Base-by-base conservation (phyloP, 2,797 vertebrate genomes). In the Sebastes ruberrimus region DNA sequence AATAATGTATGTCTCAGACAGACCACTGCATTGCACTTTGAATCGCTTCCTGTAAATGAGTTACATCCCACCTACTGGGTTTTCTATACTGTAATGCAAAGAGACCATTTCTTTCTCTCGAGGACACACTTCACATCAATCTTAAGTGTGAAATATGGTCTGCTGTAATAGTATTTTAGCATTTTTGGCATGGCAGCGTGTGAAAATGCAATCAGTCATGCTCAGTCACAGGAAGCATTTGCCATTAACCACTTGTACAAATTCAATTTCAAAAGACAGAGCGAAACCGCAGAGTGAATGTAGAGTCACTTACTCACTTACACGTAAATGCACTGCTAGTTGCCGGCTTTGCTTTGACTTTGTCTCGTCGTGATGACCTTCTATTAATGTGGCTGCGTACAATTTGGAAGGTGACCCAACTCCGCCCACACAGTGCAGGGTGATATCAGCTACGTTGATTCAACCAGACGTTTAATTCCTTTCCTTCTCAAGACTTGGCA, bases 201-300 rank as follows among this genome's bases (percentile, higher is more conserved):
- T 70, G n/a, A 73, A 84, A 74, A 69, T 33, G 20, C 32, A 30
- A 76, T 90, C 76, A 30, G 70, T 90, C 87, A 78, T 75, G 60
- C 75, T 85, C 56, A 38, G 81, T 86, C 77, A 84, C 79, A 69
- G 74, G 65, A 86, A 86, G 20, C 10, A 32, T 83, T 83, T 86
- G 70, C 87, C 75, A 81, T 82, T 73, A 81, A 62, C 14, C 49
- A 46, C 71, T 65, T 73, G 69, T 67, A 27, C 68, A 74, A 67
- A 65, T 84, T 89, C 52, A 71, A 74, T 89, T 88, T 68, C 57
- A 76, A 52, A 10, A 18, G 59, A 61, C 10, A 0, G 77, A 82
- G 79, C 20, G 16, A 55, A 76, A 46, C 25, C 1, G 18, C 74
- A 42, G 69, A 68, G 64, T 18, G 56, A 76, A 81, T 11, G 18